Conservation (phyloP, 2,113 vertebrate species). For the Danionella cerebrum region DNA sequence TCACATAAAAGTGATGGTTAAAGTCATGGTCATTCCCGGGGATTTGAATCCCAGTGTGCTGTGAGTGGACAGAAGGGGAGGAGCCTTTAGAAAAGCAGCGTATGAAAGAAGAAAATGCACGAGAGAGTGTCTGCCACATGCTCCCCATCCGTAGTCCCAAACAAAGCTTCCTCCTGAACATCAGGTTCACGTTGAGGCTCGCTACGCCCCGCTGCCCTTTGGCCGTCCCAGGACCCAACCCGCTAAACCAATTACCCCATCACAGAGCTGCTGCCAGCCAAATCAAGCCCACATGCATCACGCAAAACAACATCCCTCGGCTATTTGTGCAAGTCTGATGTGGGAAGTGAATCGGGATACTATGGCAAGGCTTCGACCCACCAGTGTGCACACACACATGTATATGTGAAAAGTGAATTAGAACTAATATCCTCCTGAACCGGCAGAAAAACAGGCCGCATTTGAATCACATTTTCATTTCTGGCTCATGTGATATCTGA, state of each 20-base stretch:
- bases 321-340: constrained; percentile 31
- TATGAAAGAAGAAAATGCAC: background rate
- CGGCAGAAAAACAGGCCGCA: constrained; percentile 19
- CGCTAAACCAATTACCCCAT: constrained; percentile 51
- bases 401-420: constrained; percentile 31
- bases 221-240: constrained; percentile 35
- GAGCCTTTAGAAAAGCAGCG: background rate
- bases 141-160: constrained; percentile 32
- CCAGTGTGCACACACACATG: constrained; percentile 2
- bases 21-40: background rate
- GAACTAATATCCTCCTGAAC: constrained; percentile 18
- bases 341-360: background rate
- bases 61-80: background rate
- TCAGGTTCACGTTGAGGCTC: constrained; percentile 44
- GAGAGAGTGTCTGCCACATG: constrained; percentile 38
- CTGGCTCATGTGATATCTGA: constrained; percentile 9
- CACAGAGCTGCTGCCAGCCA: constrained; percentile 33
- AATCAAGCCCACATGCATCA: constrained; percentile 37
- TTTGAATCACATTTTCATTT: constrained; percentile 7
- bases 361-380: background rate
- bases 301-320: constrained; percentile 26
- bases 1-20: background rate
- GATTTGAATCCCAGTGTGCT: background rate
- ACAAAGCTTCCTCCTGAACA: constrained; percentile 37
- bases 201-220: constrained; percentile 43